phyloP scores from a whole-genome alignment of 1,140 invertebrate genomes.

The Proctacanthus coquilletti region DNA sequence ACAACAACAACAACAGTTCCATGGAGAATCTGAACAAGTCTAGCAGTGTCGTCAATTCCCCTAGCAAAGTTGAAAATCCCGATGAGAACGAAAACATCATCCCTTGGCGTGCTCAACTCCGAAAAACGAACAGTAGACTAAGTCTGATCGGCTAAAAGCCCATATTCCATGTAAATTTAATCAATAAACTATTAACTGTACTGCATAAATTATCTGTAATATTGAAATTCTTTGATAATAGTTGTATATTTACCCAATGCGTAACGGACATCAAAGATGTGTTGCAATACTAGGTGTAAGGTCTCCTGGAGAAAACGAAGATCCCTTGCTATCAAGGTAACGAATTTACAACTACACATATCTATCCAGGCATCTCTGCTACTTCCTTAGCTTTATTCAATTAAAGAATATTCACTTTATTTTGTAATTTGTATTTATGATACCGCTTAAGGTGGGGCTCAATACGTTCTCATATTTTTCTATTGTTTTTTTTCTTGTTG shows the following conservation, averaged over 20 bases:
- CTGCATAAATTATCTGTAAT: background rate
- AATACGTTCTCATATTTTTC: too few species aligned
- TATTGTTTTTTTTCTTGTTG: too few species aligned
- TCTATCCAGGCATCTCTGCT: too few species aligned
- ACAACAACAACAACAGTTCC: constrained; percentile 12
- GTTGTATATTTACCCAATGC: background rate
- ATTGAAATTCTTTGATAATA: background rate
- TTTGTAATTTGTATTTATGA: too few species aligned
- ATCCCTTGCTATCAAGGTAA: too few species aligned
- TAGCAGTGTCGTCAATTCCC: constrained; percentile 3
- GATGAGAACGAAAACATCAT: constrained; percentile 56
- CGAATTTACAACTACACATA: too few species aligned
- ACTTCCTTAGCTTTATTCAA: too few species aligned
- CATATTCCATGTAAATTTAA: background rate
- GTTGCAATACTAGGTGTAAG: background rate
- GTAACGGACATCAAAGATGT: background rate
- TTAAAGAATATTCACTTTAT: too few species aligned
- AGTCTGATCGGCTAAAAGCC: constrained; percentile 17
- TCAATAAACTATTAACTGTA: too few species aligned
- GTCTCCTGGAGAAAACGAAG: background rate
- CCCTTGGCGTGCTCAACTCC: constrained; percentile 71
- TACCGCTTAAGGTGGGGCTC: too few species aligned
- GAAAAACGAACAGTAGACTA: constrained; percentile 64
- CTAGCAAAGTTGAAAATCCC: constrained; percentile 5
- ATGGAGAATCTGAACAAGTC: constrained; percentile 11